Percentiles rank a stretch among this genome's conserved stretches.
Evolutionary conservation across 1,140 invertebrate species (phyloP).

Genomic region (Polyergus mexicanus): DNA sequence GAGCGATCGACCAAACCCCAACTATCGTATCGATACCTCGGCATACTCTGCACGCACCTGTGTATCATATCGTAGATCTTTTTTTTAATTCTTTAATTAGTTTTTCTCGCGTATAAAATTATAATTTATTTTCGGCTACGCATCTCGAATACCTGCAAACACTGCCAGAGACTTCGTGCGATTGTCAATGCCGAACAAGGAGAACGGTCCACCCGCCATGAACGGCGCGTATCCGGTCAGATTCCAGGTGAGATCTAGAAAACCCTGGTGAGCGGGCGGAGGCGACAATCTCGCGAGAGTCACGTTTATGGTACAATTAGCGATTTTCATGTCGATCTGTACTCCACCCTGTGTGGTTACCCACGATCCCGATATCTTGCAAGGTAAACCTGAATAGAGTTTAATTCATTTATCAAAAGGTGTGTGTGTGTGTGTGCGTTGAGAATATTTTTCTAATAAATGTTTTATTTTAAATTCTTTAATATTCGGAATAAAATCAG

Average conservation of each 20-base stretch:
- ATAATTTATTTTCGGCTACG: background rate
- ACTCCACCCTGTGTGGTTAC: conserved; percentile 74
- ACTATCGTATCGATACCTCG: conserved; percentile 79
- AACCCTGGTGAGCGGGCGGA: conserved; percentile 47
- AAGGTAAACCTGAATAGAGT: conserved; percentile 72
- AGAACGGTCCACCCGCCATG: conserved; percentile 74
- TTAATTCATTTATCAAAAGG: background rate
- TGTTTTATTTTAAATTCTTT: background rate
- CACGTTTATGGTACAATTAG: conserved; percentile 72
- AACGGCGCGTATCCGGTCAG: conserved; percentile 75
- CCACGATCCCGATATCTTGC: conserved; percentile 79
- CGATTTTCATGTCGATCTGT: conserved; percentile 75
- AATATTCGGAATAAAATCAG: background rate
- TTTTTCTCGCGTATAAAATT: background rate
- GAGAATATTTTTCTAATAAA: background rate
- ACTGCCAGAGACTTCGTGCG: conserved; percentile 75
- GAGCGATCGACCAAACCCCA: conserved; percentile 77
- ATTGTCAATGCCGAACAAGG: conserved; percentile 73
- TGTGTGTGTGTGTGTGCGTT: background rate
- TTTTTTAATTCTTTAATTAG: conserved; percentile 36
- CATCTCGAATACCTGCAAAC: conserved; percentile 73
- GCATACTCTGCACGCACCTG: conserved; percentile 79
- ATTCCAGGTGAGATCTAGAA: conserved; percentile 77
- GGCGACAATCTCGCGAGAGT: conserved; percentile 64
- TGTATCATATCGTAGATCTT: conserved; percentile 20